Base-by-base conservation (phyloP, 2,888 invertebrate species). In the Ptychoptera contaminata region DNA sequence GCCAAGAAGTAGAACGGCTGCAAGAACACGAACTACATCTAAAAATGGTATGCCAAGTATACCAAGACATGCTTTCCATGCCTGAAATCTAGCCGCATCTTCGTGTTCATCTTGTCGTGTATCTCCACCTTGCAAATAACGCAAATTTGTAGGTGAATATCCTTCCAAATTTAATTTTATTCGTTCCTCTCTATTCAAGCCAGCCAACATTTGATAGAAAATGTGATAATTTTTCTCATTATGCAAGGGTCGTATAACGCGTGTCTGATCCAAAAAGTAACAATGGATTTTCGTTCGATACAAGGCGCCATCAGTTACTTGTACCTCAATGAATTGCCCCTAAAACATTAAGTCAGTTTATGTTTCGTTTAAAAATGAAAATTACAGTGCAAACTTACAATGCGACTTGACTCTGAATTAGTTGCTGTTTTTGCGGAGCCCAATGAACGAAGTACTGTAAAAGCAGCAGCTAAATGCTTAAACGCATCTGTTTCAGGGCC, bases 311-410 rank as follows among this genome's bases (percentile, higher is more conserved):
- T 93, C 92, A 37, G 91, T 90, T 52, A 94, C 90, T 69, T 92
- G 91, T 51, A 92, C 91, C 69, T 94, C 93, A 58, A 93, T 90
- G 65, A 92, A 93, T 67, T 92, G 90, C 14, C 93, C 91, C 88
- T 88, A 63, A 47, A 66, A 63, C 47, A 36, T n/a, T 12, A 41
- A 16, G 12, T 30, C 29, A 44, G 29, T 23, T 23, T 5, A 15
- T 32, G n/a, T 34, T 23, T 30, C 6, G 8, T 9, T 29, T 8
- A 41, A 30, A 40, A 34, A 15, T n/a, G n/a, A n/a, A n/a, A n/a
- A n/a, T n/a, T n/a, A n/a, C n/a, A 14, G 31, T 35, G 16, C 30
- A 42, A 40, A 67, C 72, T 66, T 66, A 88, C 93, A 67, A 93
- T 90, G 67, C 93, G 77, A 66, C 88, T 91, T 56, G 92, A 90